These are phyloP conservation scores for Nymphalis io DNA, from an alignment of 1,140 invertebrate genomes.

Conservation along the genomic window DNA sequence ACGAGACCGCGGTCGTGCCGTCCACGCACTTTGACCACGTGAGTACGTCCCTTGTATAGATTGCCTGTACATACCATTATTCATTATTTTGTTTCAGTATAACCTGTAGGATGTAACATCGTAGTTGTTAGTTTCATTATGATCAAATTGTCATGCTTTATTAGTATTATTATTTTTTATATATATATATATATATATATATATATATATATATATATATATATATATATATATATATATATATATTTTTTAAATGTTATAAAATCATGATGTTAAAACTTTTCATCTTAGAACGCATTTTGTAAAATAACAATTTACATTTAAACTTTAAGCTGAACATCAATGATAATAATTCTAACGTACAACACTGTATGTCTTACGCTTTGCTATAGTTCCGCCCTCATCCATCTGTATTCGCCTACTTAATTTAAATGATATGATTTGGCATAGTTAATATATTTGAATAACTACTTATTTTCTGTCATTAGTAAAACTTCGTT, in stretches of 20 bases:
- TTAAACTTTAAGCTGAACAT: neutral
- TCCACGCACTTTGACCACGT: constrained; percentile 67
- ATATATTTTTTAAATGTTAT: no score
- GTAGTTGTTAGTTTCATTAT: constrained; percentile 1
- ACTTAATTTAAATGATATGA: neutral
- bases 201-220: no score
- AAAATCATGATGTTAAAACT: no score
- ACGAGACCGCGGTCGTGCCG: constrained; percentile 62
- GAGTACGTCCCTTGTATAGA: constrained; percentile 43
- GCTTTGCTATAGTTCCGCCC: neutral
- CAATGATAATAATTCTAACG: neutral
- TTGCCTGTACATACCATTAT: neutral
- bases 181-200: no score
- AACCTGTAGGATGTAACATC: neutral
- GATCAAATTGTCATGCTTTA: constrained; percentile 5
- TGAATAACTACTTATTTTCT: neutral
- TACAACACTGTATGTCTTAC: neutral
- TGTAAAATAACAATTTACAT: neutral
- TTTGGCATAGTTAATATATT: constrained; percentile 3
- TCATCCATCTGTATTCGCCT: neutral
- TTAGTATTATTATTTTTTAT: constrained; percentile 2
- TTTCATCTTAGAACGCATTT: neutral
- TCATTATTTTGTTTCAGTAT: constrained; percentile 8
- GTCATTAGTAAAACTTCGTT: neutral
- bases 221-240: no score